Evolutionary conservation across 2,797 vertebrate species (phyloP).

Genomic region (Myotis planiceps): DNA sequence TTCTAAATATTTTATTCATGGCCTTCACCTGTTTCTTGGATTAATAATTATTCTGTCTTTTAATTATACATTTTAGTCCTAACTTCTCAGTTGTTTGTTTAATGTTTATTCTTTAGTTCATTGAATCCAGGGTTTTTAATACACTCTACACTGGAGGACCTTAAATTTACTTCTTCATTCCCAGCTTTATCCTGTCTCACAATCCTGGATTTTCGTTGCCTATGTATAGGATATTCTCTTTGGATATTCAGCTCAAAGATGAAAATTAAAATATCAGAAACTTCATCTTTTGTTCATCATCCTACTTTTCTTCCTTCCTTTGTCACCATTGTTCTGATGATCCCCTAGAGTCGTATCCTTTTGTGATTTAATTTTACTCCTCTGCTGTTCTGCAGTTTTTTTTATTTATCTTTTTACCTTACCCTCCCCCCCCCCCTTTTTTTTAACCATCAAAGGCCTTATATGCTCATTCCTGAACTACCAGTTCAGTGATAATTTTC

Average conservation of each 20-base stretch:
- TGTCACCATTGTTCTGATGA: background rate
- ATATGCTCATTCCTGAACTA: background rate
- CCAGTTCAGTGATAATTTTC: background rate
- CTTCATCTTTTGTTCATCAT: background rate
- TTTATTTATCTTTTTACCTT: background rate
- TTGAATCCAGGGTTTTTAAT: background rate
- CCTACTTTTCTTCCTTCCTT: background rate
- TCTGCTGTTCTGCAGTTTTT: background rate
- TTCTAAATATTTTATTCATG: conserved; percentile 13
- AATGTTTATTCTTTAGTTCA: background rate
- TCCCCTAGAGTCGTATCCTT: background rate
- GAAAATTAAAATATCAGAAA: background rate
- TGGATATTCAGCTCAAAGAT: background rate
- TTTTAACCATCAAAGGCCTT: background rate
- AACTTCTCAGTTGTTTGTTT: background rate
- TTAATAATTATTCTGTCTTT: conserved; percentile 32
- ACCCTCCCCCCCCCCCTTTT: background rate
- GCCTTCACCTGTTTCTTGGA: background rate
- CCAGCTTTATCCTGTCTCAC: background rate
- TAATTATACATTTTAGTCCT: background rate
- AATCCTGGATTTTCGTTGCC: background rate
- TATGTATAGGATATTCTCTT: background rate
- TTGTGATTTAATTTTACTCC: background rate
- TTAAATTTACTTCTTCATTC: background rate
- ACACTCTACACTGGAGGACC: background rate